Evolutionary conservation across 2,113 vertebrate species (phyloP).

Genomic region (Recurvirostra avosetta): DNA sequence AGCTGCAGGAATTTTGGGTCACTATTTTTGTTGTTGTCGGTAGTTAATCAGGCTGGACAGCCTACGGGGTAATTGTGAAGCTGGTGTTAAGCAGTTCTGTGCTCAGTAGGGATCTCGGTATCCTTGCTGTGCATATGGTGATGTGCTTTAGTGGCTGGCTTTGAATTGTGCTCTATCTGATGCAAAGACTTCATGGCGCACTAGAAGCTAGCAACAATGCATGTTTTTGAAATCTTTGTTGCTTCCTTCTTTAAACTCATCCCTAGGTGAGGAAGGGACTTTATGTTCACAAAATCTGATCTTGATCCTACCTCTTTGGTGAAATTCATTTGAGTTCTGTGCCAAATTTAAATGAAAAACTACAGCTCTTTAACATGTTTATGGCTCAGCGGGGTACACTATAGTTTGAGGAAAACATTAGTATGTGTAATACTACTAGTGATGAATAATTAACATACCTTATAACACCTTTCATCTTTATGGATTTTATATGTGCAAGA

Average conservation of each 20-base stretch:
- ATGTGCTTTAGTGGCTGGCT: neutral
- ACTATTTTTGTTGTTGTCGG: slow-evolving; percentile 26
- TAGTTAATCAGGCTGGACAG: slow-evolving; percentile 39
- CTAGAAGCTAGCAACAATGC: neutral
- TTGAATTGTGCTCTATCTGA: neutral
- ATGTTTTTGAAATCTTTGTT: neutral
- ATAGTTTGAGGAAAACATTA: neutral
- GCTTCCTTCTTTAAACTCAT: neutral
- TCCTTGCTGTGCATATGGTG: neutral
- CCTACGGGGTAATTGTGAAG: neutral
- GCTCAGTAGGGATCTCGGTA: neutral
- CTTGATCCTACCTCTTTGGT: neutral
- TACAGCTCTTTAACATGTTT: neutral
- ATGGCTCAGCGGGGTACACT: neutral
- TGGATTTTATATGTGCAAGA: neutral
- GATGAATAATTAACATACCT: slow-evolving; percentile 36
- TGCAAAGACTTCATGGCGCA: neutral
- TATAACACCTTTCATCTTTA: slow-evolving; percentile 10
- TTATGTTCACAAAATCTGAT: neutral
- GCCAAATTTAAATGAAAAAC: neutral
- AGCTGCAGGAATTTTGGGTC: slow-evolving; percentile 18
- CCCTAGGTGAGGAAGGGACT: neutral
- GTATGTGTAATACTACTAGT: neutral
- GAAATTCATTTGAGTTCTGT: neutral
- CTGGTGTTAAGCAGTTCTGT: neutral